These are phyloP conservation scores for Dastarcus helophoroides DNA, from an alignment of 2,888 invertebrate species.

Conservation along the genomic window DNA sequence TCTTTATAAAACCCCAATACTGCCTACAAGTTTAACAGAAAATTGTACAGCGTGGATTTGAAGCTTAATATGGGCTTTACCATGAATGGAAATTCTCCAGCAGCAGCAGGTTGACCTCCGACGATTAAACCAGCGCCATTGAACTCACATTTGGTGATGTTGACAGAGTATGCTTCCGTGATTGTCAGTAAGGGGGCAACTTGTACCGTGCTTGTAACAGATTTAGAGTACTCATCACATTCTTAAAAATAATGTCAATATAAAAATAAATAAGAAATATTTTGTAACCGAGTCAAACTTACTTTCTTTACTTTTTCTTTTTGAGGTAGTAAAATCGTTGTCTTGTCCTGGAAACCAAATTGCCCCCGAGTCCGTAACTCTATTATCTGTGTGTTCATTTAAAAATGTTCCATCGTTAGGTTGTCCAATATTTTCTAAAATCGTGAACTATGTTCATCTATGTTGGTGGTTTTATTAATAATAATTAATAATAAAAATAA, in stretches of 20 bases:
- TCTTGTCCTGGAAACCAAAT: too few species aligned
- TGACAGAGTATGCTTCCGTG: constrained; percentile 37
- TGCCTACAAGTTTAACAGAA: constrained; percentile 27
- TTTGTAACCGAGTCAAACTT: constrained; percentile 11
- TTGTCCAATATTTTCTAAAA: too few species aligned
- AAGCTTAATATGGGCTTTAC: constrained; percentile 25
- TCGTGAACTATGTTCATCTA: too few species aligned
- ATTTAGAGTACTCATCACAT: constrained; percentile 45
- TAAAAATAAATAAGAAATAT: too few species aligned
- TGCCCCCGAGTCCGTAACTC: neutral
- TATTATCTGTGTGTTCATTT: too few species aligned
- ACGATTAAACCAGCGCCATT: constrained; percentile 44
- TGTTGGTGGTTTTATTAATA: too few species aligned
- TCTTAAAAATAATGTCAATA: too few species aligned
- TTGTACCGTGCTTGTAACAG: constrained; percentile 39
- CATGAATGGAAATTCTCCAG: constrained; percentile 53
- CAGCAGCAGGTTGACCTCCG: constrained; percentile 43
- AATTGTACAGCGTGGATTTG: neutral
- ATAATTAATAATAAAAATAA: too few species aligned
- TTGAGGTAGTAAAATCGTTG: too few species aligned
- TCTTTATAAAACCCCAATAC: constrained; percentile 32
- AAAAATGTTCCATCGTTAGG: constrained; percentile 10
- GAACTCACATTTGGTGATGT: constrained; percentile 41
- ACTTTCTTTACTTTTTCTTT: constrained; percentile 28
- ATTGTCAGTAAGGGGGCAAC: constrained; percentile 43